Percentiles rank a stretch among this genome's conserved stretches.
Conservation (phyloP, 2,797 vertebrate genomes). For the Betta splendens region DNA sequence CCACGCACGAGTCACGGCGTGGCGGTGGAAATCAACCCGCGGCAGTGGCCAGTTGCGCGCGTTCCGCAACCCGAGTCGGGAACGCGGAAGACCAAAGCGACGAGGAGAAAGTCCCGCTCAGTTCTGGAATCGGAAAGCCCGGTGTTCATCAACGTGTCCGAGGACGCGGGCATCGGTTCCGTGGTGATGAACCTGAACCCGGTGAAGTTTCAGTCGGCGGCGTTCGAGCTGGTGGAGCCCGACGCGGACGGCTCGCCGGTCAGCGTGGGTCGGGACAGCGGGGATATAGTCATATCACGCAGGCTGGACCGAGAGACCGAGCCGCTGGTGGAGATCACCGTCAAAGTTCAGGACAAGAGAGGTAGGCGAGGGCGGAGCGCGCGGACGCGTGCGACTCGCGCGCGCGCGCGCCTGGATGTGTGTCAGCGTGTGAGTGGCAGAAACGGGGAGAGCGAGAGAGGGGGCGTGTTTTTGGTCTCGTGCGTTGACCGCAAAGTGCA, state of each 20-base stretch:
- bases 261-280: slow-evolving; percentile 82
- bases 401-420: background rate
- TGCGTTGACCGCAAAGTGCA: background rate
- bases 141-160: slow-evolving; percentile 82
- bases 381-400: background rate
- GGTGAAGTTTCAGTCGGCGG: slow-evolving; percentile 75
- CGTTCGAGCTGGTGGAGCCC: slow-evolving; percentile 83
- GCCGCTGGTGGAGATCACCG: slow-evolving; percentile 79
- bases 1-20: slow-evolving; percentile 81
- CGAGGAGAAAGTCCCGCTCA: slow-evolving; percentile 70
- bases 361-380: slow-evolving; percentile 58
- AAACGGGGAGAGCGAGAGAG: background rate
- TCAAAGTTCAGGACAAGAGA: slow-evolving; percentile 84
- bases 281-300: slow-evolving; percentile 83
- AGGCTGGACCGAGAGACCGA: slow-evolving; percentile 86
- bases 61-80: slow-evolving; percentile 3
- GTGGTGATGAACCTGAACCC: slow-evolving; percentile 83
- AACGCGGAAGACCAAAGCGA: slow-evolving; percentile 12
- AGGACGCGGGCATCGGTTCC: slow-evolving; percentile 83
- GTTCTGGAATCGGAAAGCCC: slow-evolving; percentile 67
- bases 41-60: slow-evolving; percentile 65
- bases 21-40: slow-evolving; percentile 81
- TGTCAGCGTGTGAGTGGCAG: background rate
- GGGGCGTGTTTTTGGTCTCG: too few species aligned
- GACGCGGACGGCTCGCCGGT: slow-evolving; percentile 79